Base-by-base conservation (phyloP, 2,113 vertebrate genomes). In the Dermatemys mawii region DNA sequence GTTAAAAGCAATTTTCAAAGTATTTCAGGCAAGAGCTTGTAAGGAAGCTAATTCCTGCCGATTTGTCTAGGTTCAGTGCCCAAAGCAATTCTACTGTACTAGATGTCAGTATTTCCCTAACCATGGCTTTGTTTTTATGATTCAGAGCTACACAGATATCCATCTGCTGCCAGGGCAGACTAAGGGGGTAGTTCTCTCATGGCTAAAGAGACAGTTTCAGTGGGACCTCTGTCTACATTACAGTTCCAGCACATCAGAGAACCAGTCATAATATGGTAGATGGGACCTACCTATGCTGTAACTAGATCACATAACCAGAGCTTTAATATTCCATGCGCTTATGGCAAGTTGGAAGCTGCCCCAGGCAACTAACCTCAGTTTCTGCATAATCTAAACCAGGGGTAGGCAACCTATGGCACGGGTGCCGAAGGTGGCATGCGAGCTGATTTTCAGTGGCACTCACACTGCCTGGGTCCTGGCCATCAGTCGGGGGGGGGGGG, bases 1-100 rank as follows among this genome's bases (percentile, higher is more conserved):
- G 88, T 95, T 96, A 91, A 92, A 96, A 95, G 82, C 54, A 93
- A 92, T 90, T 91, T 22, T 3, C 8, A 11, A 90, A 41, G 82
- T 67, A 83, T 83, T 86, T 89, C 35, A 91, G 95, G 86, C 84
- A 94, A 93, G 81, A 89, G 38, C 79, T 92, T 48, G 19, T 0
- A 90, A 91, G 81, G 88, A 26, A 84, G 53, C 21, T 26, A 60
- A 32, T 32, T 26, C 16, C 14, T 12, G 44, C 53, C 22, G n/a
- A 0, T 22, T 44, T 76, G 90, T 48, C 84, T 94, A n/a, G 14
- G 21, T 21, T 13, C 94, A 21, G 0, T 9, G 0, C n/a, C 84
- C 81, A 44, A 48, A 57, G 21, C 19, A 13, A 53, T 70, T 70
- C 41, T 1, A 78, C n/a, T 41, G 55, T 55, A 81, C 22, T 22